phyloP scores from a whole-genome alignment of 2,113 vertebrate genomes.

The Cervus canadensis region DNA sequence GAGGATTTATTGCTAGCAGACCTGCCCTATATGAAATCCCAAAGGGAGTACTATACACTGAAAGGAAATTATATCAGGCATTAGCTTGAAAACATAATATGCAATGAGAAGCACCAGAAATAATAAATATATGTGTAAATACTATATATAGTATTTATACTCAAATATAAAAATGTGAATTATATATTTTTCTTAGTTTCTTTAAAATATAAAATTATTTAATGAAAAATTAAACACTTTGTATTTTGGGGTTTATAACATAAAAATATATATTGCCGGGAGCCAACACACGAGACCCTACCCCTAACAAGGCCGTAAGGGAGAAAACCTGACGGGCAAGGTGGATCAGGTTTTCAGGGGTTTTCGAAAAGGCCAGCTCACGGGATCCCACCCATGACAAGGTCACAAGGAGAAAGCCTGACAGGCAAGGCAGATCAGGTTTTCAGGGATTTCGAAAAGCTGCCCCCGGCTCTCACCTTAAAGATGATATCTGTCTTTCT shows the following conservation, averaged over 20 bases:
- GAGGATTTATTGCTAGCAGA: neutral
- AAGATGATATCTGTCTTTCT: no score
- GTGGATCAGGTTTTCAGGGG: no score
- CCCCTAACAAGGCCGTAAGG: no score
- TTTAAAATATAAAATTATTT: neutral
- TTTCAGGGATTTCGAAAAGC: no score
- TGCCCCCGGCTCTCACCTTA: no score
- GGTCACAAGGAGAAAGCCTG: no score
- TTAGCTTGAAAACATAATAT: neutral
- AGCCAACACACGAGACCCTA: no score
- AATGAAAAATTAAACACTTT: neutral
- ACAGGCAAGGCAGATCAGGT: no score
- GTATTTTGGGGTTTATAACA: neutral
- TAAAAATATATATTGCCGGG: neutral
- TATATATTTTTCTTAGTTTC: neutral
- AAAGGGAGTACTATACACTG: neutral
- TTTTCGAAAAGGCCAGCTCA: no score
- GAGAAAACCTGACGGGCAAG: no score
- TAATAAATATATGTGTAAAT: neutral
- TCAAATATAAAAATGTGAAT: neutral
- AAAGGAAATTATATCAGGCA: neutral
- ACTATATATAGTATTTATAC: neutral
- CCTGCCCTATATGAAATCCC: neutral
- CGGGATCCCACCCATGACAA: no score
- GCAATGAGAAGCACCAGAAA: neutral